Conservation (phyloP, 1,140 invertebrate genomes). For the honey bee (Apis mellifera) region Amel_HAv3.1 CM009941.2:10215501-10216000, state of each 20-base stretch:
- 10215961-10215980: constrained; percentile 85
- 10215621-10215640: constrained; percentile 76
- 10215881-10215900: constrained; percentile 74
- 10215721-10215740: constrained; percentile 81
- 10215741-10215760: constrained; percentile 91
- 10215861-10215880: constrained; percentile 74
- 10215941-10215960: constrained; percentile 74
- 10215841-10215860: constrained; percentile 88
- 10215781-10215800: constrained; percentile 93
- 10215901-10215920: constrained; percentile 71
- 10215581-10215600: constrained; percentile 79
- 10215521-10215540: constrained; percentile 66
- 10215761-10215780: constrained; percentile 93
- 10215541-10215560: constrained; percentile 67
- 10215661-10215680: constrained; percentile 71
- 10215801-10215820: constrained; percentile 93
- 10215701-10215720: constrained; percentile 80
- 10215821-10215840: constrained; percentile 92
- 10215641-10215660: constrained; percentile 71
- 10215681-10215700: constrained; percentile 80
- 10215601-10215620: constrained; percentile 77
- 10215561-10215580: constrained; percentile 74
- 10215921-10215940: constrained; percentile 82
- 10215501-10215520: constrained; percentile 76
- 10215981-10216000: constrained; percentile 89